phyloP scores from a whole-genome alignment of 2,888 invertebrate species.

The Aleiodes testaceus region DNA sequence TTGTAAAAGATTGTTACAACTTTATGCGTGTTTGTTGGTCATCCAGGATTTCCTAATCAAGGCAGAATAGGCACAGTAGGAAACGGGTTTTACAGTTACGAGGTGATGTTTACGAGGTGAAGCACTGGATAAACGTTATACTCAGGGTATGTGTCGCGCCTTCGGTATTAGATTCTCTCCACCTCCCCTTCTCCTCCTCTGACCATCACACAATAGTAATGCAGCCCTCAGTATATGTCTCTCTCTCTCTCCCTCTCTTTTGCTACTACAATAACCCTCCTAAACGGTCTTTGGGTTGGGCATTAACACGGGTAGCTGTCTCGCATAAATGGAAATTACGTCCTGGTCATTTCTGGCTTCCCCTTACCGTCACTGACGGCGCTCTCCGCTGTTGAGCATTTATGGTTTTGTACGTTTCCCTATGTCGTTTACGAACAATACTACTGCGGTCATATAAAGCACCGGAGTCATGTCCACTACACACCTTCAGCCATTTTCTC shows the following conservation, averaged over 20 bases:
- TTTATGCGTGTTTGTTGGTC: conserved; percentile 5
- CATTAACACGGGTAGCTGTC: conserved; percentile 61
- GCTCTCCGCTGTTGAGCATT: conserved; percentile 21
- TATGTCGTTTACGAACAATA: conserved; percentile 61
- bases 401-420: conserved; percentile 58
- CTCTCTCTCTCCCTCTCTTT: conserved; percentile 25
- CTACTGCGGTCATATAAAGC: conserved; percentile 25
- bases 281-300: conserved; percentile 47
- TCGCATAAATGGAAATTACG: conserved; percentile 67
- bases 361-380: conserved; percentile 46
- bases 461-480: conserved; percentile 22
- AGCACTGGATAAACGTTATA: conserved; percentile 57
- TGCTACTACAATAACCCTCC: conserved; percentile 29
- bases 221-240: conserved; percentile 46
- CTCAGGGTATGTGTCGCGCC: conserved; percentile 57
- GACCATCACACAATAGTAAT: conserved; percentile 40
- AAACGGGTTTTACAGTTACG: conserved; percentile 69
- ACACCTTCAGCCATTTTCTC: conserved; percentile 26
- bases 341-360: conserved; percentile 52
- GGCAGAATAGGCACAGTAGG: conserved; percentile 52
- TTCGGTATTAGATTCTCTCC: conserved; percentile 41
- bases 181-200: conserved; percentile 23
- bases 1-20: not conserved
- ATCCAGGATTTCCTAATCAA: conserved; percentile 54
- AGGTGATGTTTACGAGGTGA: conserved; percentile 64